Base-by-base conservation (phyloP, 2,888 invertebrate species). In the Drosophila paramelanica region DNA sequence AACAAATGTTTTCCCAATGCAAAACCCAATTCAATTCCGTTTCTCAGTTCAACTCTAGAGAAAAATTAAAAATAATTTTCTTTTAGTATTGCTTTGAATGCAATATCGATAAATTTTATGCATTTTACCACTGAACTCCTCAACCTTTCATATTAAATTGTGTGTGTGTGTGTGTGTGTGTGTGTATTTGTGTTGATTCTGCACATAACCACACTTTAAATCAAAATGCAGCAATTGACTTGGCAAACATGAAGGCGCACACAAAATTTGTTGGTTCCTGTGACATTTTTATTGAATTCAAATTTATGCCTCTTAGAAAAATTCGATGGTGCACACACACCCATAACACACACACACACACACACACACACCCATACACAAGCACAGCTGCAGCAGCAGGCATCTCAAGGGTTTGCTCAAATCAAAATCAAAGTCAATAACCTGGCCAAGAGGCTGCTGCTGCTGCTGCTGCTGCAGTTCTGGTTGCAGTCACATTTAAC, bases 281-380 rank as follows among this genome's bases (percentile, higher is more conserved):
- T 88, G 85, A 85, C 85, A 86, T 81, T 86, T 86, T 88, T 86
- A 86, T 86, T 88, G 85, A 81, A 88, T 71, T 88, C 83, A 86
- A 88, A 86, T 86, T 86, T 86, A 86, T 88, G 62, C 82, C 71
- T 51, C 65, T 65, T 68, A 10, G 38, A 25, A 8, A 66, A 79
- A 64, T 61, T 62, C 17, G 41, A 67, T 55, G 49, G 17, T 8
- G 10, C 55, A 52, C 53, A 49, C 36, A 75, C 58, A 46, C 36
- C 13, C 36, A 36, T 4, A 3, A 68, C 27, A 68, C 42, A 33
- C 25, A 46, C 56, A 56, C 46, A 27, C 33, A 41, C 8, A 52
- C 67, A 70, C 42, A 56, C 39, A 57, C 41, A 20, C 0, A 70
- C 42, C 52, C 39, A 57, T 39, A 20, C 0, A 59, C 27, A 51